A percentile compares a stretch with the other conserved stretches of the same genome.
Conservation (phyloP, 2,113 vertebrate genomes). For the Ptilorrhoa leucosticta region DNA sequence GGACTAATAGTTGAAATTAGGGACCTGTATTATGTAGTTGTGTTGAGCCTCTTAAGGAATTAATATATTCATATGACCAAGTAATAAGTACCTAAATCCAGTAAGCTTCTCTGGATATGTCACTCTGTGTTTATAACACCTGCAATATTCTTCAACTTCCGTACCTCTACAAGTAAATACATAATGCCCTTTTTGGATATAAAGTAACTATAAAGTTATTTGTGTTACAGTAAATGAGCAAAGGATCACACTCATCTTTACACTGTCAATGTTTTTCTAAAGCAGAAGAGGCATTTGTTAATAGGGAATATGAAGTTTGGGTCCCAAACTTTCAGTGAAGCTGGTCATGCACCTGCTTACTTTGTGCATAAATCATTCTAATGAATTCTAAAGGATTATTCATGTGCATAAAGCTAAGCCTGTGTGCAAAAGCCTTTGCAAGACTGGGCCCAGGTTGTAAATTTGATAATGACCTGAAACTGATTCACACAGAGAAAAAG, state of each 20-base stretch:
- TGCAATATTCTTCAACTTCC: not conserved
- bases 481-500: slow-evolving; percentile 40
- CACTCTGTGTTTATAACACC: not conserved
- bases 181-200: not conserved
- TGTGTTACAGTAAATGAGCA: not conserved
- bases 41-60: not conserved
- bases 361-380: slow-evolving; percentile 53
- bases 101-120: not conserved
- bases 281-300: slow-evolving; percentile 28
- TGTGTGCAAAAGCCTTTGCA: slow-evolving; percentile 59
- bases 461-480: slow-evolving; percentile 45
- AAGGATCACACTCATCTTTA: slow-evolving; percentile 16
- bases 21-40: not conserved
- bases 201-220: not conserved
- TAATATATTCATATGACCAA: not conserved
- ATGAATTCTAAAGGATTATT: slow-evolving; percentile 63
- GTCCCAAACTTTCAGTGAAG: slow-evolving; percentile 34
- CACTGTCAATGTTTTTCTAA: slow-evolving; percentile 21
- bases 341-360: slow-evolving; percentile 56
- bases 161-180: not conserved
- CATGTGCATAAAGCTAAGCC: slow-evolving; percentile 58
- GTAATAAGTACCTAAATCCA: not conserved
- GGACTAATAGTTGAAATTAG: not conserved
- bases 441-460: slow-evolving; percentile 39
- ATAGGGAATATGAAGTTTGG: slow-evolving; percentile 32